phyloP scores from a whole-genome alignment of 2,797 vertebrate genomes.

The Aythya fuligula region DNA sequence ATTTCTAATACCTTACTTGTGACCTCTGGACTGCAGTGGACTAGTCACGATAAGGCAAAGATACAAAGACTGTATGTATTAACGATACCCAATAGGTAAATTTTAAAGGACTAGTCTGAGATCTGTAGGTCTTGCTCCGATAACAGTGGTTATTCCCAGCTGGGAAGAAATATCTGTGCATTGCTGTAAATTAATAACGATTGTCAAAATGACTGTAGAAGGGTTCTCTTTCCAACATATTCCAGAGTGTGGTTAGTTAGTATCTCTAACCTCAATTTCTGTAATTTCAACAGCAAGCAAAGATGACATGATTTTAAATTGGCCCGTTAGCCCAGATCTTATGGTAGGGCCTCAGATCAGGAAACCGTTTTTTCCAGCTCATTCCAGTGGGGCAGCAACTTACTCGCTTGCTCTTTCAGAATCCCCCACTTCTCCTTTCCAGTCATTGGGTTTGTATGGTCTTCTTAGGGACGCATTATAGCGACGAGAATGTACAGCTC shows the following conservation, averaged over 20 bases:
- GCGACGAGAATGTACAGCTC: neutral
- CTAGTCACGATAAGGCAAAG: neutral
- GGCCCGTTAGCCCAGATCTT: neutral
- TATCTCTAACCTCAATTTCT: neutral
- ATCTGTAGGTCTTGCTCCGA: neutral
- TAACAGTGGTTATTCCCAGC: neutral
- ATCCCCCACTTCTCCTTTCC: slow-evolving; percentile 60
- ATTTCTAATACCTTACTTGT: neutral
- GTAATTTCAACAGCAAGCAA: neutral
- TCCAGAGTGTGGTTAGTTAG: neutral
- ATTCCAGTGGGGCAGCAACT: slow-evolving; percentile 4
- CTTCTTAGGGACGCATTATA: neutral
- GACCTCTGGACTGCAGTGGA: neutral
- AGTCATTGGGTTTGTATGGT: neutral
- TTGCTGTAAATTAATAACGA: neutral
- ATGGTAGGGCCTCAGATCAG: neutral
- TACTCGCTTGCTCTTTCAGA: neutral
- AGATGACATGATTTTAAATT: neutral
- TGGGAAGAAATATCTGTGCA: neutral
- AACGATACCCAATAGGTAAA: neutral
- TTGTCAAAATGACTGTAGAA: neutral
- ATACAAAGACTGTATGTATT: neutral
- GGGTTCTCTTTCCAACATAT: neutral
- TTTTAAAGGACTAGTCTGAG: neutral
- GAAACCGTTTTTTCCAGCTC: slow-evolving; percentile 45